Percentiles rank a stretch among this genome's conserved stretches.
These are phyloP conservation scores for Arge pagana DNA, from an alignment of 2,888 invertebrate genomes.

Conservation along the genomic window DNA sequence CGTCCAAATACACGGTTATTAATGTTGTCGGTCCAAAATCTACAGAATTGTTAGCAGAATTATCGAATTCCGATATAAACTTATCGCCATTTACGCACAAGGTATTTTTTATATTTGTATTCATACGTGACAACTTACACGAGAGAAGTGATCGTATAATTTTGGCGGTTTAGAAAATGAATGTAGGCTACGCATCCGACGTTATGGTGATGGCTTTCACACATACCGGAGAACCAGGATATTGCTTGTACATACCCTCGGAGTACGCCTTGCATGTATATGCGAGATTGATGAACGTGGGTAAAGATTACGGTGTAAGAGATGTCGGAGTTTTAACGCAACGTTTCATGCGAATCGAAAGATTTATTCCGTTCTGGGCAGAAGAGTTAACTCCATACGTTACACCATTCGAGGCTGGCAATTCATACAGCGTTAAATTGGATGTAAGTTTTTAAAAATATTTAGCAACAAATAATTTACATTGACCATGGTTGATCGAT, in stretches of 20 bases:
- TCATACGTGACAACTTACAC: background rate
- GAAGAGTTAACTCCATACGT: slow-evolving; percentile 68
- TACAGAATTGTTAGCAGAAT: slow-evolving; percentile 65
- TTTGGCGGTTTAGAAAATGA: slow-evolving; percentile 62
- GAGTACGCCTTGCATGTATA: slow-evolving; percentile 78
- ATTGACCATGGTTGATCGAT: background rate
- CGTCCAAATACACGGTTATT: slow-evolving; percentile 74
- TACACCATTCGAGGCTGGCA: slow-evolving; percentile 69
- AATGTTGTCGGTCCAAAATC: slow-evolving; percentile 75
- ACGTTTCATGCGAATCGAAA: slow-evolving; percentile 69
- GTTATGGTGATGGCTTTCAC: slow-evolving; percentile 74
- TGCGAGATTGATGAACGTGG: slow-evolving; percentile 68
- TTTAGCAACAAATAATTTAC: background rate
- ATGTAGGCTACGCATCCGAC: slow-evolving; percentile 71
- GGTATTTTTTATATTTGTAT: slow-evolving; percentile 49
- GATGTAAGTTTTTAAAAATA: slow-evolving; percentile 50
- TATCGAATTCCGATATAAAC: slow-evolving; percentile 67
- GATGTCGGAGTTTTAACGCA: slow-evolving; percentile 72
- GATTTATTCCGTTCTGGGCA: slow-evolving; percentile 75
- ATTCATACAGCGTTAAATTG: slow-evolving; percentile 65
- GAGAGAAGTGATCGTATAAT: background rate
- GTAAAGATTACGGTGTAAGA: slow-evolving; percentile 69
- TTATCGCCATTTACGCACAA: slow-evolving; percentile 69
- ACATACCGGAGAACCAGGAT: slow-evolving; percentile 74
- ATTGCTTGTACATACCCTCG: slow-evolving; percentile 71